Percentiles rank a stretch among this genome's conserved stretches.
Evolutionary conservation across 37 sponge, comb jelly and placozoan genomes (phyloP).

Genomic region (Lycopodina hypogea): DNA sequence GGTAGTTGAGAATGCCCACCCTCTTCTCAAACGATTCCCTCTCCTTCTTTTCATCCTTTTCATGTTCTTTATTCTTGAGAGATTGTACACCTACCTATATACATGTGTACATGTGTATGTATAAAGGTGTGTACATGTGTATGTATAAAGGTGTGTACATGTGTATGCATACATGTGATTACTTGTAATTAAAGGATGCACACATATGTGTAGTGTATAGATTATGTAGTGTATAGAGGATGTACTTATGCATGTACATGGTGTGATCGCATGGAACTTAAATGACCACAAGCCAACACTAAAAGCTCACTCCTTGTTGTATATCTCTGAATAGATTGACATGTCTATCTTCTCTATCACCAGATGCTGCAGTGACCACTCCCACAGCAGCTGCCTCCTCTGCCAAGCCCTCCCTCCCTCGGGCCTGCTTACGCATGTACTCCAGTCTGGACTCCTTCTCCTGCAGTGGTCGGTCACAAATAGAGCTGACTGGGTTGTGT

Average conservation of each 20-base stretch:
- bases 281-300: neutral
- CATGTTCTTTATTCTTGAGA: conserved; percentile 57
- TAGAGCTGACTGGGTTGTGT: neutral
- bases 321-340: conserved; percentile 74
- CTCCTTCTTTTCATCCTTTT: conserved; percentile 75
- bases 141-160: too few relatives aligned
- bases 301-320: conserved; percentile 59
- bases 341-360: conserved; percentile 14
- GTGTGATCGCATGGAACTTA: too few relatives aligned
- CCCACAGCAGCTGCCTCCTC: neutral
- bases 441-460: conserved; percentile 76
- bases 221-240: too few relatives aligned
- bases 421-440: conserved; percentile 60
- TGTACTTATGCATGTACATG: too few relatives aligned
- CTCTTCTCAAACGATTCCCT: conserved; percentile 77
- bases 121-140: neutral
- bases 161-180: too few relatives aligned
- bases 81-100: conserved; percentile 52
- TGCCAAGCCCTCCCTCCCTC: conserved; percentile 14
- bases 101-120: neutral
- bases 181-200: too few relatives aligned
- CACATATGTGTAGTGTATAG: too few relatives aligned
- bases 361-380: neutral
- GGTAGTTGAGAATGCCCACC: conserved; percentile 80
- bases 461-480: conserved; percentile 21